Evolutionary conservation across 2,113 vertebrate genomes (phyloP).

Genomic region (Mola mola): DNA sequence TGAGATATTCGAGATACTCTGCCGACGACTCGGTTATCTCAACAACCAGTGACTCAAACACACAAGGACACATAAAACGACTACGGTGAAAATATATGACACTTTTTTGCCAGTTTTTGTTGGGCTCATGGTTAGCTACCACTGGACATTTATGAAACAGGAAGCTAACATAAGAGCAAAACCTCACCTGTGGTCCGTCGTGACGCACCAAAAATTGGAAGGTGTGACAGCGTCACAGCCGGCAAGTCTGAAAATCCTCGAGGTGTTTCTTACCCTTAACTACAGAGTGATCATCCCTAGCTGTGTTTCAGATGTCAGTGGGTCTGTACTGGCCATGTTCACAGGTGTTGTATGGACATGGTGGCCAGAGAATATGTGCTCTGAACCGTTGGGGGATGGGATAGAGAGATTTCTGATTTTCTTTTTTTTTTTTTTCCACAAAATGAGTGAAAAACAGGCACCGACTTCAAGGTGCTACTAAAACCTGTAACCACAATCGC

Average conservation of each 20-base stretch:
- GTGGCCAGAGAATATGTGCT: slow-evolving; percentile 33
- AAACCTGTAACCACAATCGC: not conserved
- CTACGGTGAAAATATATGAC: slow-evolving; percentile 12
- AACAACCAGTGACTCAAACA: slow-evolving; percentile 73
- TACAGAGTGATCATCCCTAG: slow-evolving; percentile 26
- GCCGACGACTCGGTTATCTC: slow-evolving; percentile 84
- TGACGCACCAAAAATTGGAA: slow-evolving; percentile 35
- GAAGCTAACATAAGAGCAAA: slow-evolving; percentile 24
- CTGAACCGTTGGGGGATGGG: slow-evolving; percentile 31
- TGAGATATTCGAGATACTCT: slow-evolving; percentile 89
- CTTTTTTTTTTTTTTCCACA: slow-evolving; percentile 3
- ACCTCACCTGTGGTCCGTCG: slow-evolving; percentile 32
- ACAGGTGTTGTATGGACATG: slow-evolving; percentile 7
- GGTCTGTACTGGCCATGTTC: slow-evolving; percentile 39
- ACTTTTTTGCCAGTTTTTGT: slow-evolving; percentile 19
- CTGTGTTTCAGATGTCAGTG: slow-evolving; percentile 48
- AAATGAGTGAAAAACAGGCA: slow-evolving; percentile 7
- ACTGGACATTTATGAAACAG: slow-evolving; percentile 31
- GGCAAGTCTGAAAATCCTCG: slow-evolving; percentile 33
- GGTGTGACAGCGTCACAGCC: slow-evolving; percentile 16
- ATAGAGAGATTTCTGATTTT: slow-evolving; percentile 22
- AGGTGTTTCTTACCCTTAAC: slow-evolving; percentile 31
- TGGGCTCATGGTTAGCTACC: slow-evolving; percentile 26
- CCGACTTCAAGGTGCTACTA: slow-evolving; percentile 13
- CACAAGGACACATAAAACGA: not conserved